Evolutionary conservation across 2,113 vertebrate species (phyloP).

Genomic region (Megaceryle maxima): DNA sequence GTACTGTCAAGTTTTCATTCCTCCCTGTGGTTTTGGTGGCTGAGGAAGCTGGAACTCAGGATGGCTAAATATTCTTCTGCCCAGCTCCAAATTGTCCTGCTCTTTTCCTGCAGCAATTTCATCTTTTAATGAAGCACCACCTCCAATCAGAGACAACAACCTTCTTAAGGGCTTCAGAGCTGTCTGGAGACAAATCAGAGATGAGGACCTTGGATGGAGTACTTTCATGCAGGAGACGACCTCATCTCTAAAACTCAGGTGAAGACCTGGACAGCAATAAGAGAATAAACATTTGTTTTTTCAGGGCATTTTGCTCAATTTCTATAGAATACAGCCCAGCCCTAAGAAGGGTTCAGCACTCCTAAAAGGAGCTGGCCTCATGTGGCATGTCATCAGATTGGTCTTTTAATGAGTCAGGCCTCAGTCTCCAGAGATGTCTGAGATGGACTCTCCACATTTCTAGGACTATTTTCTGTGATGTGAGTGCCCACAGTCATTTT

Average conservation of each 20-base stretch:
- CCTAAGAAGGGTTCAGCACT: not conserved
- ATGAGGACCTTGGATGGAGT: not conserved
- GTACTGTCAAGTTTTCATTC: not conserved
- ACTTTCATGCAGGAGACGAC: not conserved
- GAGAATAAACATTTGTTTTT: not conserved
- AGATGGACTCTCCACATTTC: not conserved
- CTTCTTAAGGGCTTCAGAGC: not conserved
- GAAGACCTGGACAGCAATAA: not conserved
- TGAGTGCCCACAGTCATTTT: not conserved
- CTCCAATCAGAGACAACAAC: accelerated
- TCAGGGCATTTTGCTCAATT: not conserved
- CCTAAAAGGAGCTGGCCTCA: not conserved
- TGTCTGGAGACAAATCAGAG: not conserved
- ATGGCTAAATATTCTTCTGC: not conserved
- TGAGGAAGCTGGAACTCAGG: not conserved
- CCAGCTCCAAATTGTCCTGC: not conserved
- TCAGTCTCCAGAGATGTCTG: not conserved
- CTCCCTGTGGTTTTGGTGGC: not conserved
- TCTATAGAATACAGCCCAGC: not conserved
- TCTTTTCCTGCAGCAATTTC: not conserved
- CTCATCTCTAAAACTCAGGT: not conserved
- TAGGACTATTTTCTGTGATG: not conserved
- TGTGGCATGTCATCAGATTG: not conserved
- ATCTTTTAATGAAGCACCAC: not conserved
- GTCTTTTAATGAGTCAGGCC: not conserved